Base-by-base conservation (phyloP, 2,888 invertebrate species). In the Palloptera scutellata region DNA sequence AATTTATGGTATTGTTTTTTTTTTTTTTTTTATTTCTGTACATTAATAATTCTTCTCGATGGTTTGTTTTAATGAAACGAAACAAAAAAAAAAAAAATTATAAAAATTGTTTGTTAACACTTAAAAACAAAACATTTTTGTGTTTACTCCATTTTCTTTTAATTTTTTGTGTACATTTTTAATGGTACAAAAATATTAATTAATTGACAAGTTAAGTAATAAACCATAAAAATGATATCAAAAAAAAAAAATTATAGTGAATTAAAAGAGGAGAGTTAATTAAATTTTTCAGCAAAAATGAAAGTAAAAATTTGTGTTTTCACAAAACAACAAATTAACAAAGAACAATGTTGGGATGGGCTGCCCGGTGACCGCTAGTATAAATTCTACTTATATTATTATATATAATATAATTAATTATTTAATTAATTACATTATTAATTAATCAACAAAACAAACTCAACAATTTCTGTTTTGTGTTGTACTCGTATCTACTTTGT, bases 311-410 rank as follows among this genome's bases (percentile, higher is more conserved):
- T 19, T 11, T 30, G 15, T 19, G n/a, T 40, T 57, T n/a, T 30
- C 15, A 19, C 15, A 40, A n/a, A n/a, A 62, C 58, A 45, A 62
- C 20, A 20, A 30, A 57, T 62, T 57, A 66, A 61, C 20, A 61
- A 58, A 13, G 13, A 75, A 77, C 78, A 75, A 77, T 84, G 85
- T 85, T 85, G 85, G 85, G 85, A 85, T 85, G 85, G 85, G 85
- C 85, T 85, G 84, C 85, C 85, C 85, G 85, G 83, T 85, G 83
- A 84, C 83, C 84, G 83, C 83, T 83, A 83, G 83, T 82, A 83
- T 68, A 63, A 58, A 67, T 66, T 69, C 30, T 63, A 45, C 6
- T 42, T 63, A 42, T 68, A 57, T 43, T 65, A 62, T 64, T 53
- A 57, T 67, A 52, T 63, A 20, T 65, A 30, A 54, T 63, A 41